Evolutionary conservation across 2,888 invertebrate genomes (phyloP).

Genomic region (Globia sparganii): DNA sequence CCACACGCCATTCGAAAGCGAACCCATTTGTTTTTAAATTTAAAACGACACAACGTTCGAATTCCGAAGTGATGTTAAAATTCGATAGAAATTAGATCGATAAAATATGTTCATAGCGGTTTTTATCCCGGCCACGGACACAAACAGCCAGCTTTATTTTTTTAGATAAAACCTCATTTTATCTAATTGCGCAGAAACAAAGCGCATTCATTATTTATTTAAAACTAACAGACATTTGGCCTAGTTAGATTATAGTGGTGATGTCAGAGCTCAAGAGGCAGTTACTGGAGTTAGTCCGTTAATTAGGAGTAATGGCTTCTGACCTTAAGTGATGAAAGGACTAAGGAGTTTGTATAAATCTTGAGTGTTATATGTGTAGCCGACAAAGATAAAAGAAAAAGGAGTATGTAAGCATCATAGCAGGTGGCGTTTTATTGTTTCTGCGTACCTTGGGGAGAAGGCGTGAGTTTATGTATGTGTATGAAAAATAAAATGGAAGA

Average conservation of each 20-base stretch:
- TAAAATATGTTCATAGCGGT: not conserved
- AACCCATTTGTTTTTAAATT: conserved; percentile 8
- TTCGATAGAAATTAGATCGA: not conserved
- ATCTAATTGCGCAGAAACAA: conserved; percentile 47
- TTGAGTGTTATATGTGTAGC: not conserved
- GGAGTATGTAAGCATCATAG: no score
- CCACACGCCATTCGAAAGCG: not conserved
- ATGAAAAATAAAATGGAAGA: not conserved
- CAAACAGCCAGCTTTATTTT: conserved; percentile 1
- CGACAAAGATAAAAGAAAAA: no score
- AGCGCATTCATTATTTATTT: conserved; percentile 34
- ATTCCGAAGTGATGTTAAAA: not conserved
- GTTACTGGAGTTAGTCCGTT: conserved; percentile 26
- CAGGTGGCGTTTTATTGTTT: not conserved
- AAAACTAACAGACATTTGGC: conserved; percentile 36
- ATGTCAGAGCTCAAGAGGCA: conserved; percentile 33
- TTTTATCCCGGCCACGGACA: not conserved
- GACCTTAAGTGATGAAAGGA: conserved; percentile 26
- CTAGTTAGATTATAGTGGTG: conserved; percentile 49
- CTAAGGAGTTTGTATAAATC: conserved; percentile 13
- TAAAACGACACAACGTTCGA: not conserved
- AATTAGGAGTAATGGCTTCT: conserved; percentile 41
- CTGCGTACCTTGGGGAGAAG: not conserved
- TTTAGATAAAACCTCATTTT: conserved; percentile 14
- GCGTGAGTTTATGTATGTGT: no score